A percentile compares a stretch with the other conserved stretches of the same genome.
These are phyloP conservation scores for Mormyrops attenuatus DNA, from an alignment of 2,797 vertebrate genomes.

Conservation along the genomic window DNA sequence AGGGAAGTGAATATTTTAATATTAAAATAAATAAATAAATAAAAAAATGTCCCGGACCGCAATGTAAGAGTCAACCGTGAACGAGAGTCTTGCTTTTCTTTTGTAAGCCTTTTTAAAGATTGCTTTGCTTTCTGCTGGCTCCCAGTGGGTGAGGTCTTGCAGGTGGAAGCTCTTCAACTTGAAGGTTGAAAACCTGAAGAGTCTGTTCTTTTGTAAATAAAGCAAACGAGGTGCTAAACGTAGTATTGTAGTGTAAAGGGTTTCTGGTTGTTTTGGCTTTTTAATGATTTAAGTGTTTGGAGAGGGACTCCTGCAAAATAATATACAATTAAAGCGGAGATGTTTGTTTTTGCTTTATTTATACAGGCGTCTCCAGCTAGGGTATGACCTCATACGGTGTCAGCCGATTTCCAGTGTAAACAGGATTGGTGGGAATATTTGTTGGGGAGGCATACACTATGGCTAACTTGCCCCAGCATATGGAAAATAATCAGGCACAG, in stretches of 20 bases:
- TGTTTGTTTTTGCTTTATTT: background rate
- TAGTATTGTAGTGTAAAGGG: background rate
- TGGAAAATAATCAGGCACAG: background rate
- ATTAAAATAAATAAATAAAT: background rate
- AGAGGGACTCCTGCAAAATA: background rate
- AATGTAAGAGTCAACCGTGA: background rate
- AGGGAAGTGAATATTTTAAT: background rate
- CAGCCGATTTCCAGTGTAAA: background rate
- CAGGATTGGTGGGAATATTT: background rate
- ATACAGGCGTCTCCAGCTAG: background rate
- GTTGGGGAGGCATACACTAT: background rate
- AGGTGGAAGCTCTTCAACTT: background rate
- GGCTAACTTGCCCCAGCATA: background rate
- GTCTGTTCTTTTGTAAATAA: background rate
- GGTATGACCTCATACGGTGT: background rate
- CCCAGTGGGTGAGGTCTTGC: background rate
- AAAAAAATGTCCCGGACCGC: background rate
- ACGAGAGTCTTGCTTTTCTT: background rate
- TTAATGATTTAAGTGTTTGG: background rate
- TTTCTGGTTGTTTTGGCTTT: background rate
- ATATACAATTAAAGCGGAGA: background rate
- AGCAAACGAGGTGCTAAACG: background rate
- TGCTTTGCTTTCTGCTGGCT: background rate
- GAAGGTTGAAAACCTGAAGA: background rate
- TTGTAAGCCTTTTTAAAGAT: background rate